A percentile compares a stretch with the other conserved stretches of the same genome.
phyloP scores from a whole-genome alignment of 1,140 invertebrate species.

The Saccostrea cuccullata region DNA sequence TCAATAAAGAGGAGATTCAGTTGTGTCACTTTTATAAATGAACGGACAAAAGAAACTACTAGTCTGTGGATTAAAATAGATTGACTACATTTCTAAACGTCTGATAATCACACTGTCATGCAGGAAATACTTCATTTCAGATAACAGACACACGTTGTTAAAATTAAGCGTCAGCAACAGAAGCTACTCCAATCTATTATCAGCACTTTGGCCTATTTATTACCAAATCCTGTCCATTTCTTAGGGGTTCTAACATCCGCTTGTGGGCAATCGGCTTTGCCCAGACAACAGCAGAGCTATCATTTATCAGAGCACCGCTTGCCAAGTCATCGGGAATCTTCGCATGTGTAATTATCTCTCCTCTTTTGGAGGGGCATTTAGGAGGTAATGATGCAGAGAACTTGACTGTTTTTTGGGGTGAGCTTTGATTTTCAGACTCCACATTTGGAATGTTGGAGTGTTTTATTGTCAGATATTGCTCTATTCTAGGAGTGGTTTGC shows the following conservation, averaged over 20 bases:
- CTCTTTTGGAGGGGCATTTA: slow-evolving; percentile 5
- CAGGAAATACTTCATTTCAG: not conserved
- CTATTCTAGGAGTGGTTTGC: slow-evolving; percentile 30
- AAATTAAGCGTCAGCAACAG: not conserved
- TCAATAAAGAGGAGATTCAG: too few relatives aligned
- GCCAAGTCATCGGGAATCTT: not conserved
- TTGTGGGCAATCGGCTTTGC: slow-evolving; percentile 33
- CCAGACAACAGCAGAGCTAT: slow-evolving; percentile 12
- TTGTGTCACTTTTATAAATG: too few relatives aligned
- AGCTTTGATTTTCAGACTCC: not conserved
- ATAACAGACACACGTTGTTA: not conserved
- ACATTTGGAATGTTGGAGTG: not conserved
- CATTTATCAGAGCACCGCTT: not conserved
- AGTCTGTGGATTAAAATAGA: too few relatives aligned
- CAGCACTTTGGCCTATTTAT: not conserved
- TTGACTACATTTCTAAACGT: too few relatives aligned
- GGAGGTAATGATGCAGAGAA: slow-evolving; percentile 12
- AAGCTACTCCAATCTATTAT: not conserved
- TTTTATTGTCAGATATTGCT: not conserved
- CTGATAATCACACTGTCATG: too few relatives aligned
- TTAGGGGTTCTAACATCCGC: slow-evolving; percentile 9
- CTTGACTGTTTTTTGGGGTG: slow-evolving; percentile 7
- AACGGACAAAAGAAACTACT: too few relatives aligned
- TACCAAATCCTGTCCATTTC: slow-evolving; percentile 29
- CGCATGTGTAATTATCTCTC: not conserved